Base-by-base conservation (phyloP, 2,888 invertebrate species). In the Nomada lathburiana region DNA sequence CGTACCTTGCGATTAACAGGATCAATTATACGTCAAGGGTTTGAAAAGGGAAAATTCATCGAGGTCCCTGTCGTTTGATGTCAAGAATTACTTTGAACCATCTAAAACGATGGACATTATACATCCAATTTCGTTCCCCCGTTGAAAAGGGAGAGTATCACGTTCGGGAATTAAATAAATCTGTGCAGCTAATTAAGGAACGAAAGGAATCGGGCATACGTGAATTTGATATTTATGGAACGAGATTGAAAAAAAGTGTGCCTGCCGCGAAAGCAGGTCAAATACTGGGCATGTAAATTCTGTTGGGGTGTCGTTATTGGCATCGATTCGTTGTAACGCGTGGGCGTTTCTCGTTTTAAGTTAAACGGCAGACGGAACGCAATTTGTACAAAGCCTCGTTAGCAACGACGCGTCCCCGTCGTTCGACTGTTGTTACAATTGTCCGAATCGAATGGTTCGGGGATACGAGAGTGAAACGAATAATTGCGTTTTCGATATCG, bases 351-450 rank as follows among this genome's bases (percentile, higher is more conserved):
- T 55, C 18, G 10, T 26, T 67, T 53, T 36, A 53, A 36, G 20
- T 20, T 23, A 36, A 53, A 53, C 36, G 65, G n/a, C 67, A 53
- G 36, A 9, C 4, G 67, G 16, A 42, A 67, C 67, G 16, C 53
- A 68, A 68, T 68, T 42, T 68, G 42, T 42, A 55, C 23, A 55
- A 52, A 18, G 11, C 23, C 55, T 68, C 55, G 68, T 68, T 68
- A 68, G 55, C 36, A 36, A 36, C n/a, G n/a, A 36, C n/a, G 36
- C 29, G 53, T 53, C 36, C 20, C 20, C 18, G 16, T 1, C 23
- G 7, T 10, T 55, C 53, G 42, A 55, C 55, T 42, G 18, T 42
- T 23, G 55, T 42, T 42, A 23, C 68, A 23, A 10, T 53, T 53
- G 20, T 67, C 1, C 36, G 55, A 55, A 68, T 42, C 10, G 53